Evolutionary conservation across 2,888 invertebrate genomes (phyloP).

Genomic region (Pyrrhia umbra): DNA sequence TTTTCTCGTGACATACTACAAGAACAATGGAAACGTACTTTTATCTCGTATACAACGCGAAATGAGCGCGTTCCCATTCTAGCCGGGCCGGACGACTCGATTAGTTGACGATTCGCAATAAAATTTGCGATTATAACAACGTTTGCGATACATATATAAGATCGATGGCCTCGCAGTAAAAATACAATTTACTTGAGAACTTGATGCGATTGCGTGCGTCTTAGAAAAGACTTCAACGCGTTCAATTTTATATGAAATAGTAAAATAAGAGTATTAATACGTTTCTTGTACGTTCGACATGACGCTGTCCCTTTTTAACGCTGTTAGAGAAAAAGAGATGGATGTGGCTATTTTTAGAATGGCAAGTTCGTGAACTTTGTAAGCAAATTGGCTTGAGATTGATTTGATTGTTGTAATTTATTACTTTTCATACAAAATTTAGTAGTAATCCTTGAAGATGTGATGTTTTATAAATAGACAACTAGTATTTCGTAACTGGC

Average conservation of each 20-base stretch:
- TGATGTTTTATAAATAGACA: background rate
- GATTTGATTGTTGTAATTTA: background rate
- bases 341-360: background rate
- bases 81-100: constrained; percentile 69
- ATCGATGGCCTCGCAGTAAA: constrained; percentile 30
- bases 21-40: constrained; percentile 69
- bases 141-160: constrained; percentile 41
- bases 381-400: background rate
- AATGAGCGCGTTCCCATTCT: constrained; percentile 79
- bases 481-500: background rate
- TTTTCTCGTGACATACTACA: constrained; percentile 19
- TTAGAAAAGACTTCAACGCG: constrained; percentile 75
- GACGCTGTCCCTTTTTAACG: background rate
- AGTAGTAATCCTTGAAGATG: background rate
- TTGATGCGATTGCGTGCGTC: constrained; percentile 23
- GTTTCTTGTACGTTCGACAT: background rate
- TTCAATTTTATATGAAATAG: constrained; percentile 6
- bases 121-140: constrained; percentile 65
- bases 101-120: constrained; percentile 70
- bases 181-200: constrained; percentile 35
- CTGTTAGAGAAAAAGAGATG: background rate
- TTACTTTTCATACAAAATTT: background rate
- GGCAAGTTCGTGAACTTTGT: background rate
- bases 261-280: constrained; percentile 8
- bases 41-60: constrained; percentile 73